Percentiles rank a stretch among this genome's conserved stretches.
Conservation (phyloP, 2,797 vertebrate species). For the Setipinna tenuifilis region DNA sequence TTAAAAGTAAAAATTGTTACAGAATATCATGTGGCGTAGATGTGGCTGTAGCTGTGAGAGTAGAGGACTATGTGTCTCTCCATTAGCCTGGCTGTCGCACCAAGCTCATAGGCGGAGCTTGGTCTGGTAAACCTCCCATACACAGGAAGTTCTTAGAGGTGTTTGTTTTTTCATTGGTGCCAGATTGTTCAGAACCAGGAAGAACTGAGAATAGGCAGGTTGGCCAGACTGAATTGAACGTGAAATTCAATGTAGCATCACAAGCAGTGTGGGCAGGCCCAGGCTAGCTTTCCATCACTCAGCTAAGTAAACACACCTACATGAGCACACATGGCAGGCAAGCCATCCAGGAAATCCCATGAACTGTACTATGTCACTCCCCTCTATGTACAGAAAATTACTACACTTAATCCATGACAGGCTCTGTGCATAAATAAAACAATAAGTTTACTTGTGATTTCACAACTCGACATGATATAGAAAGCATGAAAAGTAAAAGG, state of each 20-base stretch:
- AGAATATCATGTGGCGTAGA: not conserved
- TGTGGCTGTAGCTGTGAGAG: not conserved
- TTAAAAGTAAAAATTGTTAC: not conserved
- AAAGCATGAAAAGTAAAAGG: not conserved
- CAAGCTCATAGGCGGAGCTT: too few relatives aligned
- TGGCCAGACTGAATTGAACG: too few relatives aligned
- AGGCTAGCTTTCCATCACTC: too few relatives aligned
- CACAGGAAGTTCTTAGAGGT: too few relatives aligned
- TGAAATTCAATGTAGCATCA: too few relatives aligned
- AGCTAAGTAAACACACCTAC: not conserved
- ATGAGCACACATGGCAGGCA: constrained; percentile 1
- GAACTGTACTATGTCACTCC: constrained; percentile 27
- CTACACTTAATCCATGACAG: constrained; percentile 29
- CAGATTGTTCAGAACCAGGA: too few relatives aligned
- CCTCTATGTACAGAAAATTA: constrained; percentile 29
- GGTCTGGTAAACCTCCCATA: too few relatives aligned
- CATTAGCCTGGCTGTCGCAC: too few relatives aligned
- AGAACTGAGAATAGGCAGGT: too few relatives aligned
- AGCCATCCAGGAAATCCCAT: constrained; percentile 27
- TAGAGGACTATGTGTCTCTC: not conserved
- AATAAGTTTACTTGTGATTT: constrained; percentile 35
- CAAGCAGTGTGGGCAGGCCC: too few relatives aligned
- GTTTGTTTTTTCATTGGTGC: too few relatives aligned
- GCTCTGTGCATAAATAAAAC: constrained; percentile 29
- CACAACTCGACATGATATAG: not conserved